Base-by-base conservation (phyloP, 2,888 invertebrate species). In the Aricia artaxerxes region DNA sequence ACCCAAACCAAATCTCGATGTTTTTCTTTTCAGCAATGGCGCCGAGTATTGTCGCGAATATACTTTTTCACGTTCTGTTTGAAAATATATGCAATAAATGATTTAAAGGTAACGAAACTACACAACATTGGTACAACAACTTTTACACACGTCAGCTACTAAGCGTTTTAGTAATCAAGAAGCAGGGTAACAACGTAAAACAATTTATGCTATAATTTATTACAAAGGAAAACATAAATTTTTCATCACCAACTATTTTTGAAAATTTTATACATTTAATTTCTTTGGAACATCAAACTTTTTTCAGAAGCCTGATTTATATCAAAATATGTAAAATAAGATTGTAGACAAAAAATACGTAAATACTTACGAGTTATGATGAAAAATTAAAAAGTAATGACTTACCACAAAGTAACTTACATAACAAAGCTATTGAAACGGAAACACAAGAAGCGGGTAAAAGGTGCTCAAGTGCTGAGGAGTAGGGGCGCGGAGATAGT, bases 11-110 rank as follows among this genome's bases (percentile, higher is more conserved):
- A 99, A 98, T 85, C 97, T 97, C 82, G 98, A 98, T 84, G 97
- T 98, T 95, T 98, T 98, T 92, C 98, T 96, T 93, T 98, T 98
- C 85, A 99, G 95, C 87, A 98, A 97, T n/a, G 99, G 99, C 75
- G 99, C 99, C 35, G 99, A 99, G 90, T 98, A 97, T 94, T 99
- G 99, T 9, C 99, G 96, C 86, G 96, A 97, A 92, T 98, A 97
- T 84, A 97, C 96, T 91, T 97, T 98, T 91, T 98, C 98, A 90
- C 97, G 97, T 85, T 97, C 97, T 95, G 95, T 57, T 44, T 57
- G 3, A 75, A 9, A 78, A 49, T 64, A 69, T 5, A 72, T 53
- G 1, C 0, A 49, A 69, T 69, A 38, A 57, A 6, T 76, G 49
- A 35, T n/a, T 76, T 31, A 16, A 75, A 11, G 11, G 35, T 53